These are phyloP conservation scores for Brachylomia viminalis DNA, from an alignment of 2,888 invertebrate genomes.

Conservation along the genomic window DNA sequence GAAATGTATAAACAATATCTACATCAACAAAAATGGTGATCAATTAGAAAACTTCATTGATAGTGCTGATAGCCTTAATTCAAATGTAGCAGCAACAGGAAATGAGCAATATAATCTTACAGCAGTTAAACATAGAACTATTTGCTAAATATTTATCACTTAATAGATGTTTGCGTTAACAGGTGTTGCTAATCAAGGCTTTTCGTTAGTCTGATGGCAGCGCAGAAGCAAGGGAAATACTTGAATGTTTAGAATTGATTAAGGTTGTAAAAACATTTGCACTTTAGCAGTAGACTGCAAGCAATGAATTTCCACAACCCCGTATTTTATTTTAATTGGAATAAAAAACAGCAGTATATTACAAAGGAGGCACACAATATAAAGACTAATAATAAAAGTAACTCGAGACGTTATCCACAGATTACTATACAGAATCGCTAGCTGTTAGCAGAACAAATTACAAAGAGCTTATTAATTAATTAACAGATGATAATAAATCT, in stretches of 20 bases:
- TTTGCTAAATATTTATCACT: conserved; percentile 27
- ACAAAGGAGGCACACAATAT: too few relatives aligned
- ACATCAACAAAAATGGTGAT: conserved; percentile 66
- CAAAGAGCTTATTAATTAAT: too few relatives aligned
- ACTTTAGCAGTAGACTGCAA: not conserved
- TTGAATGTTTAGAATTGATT: not conserved
- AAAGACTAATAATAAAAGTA: too few relatives aligned
- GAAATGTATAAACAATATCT: conserved; percentile 66
- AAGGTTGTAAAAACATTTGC: not conserved
- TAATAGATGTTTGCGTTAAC: conserved; percentile 25
- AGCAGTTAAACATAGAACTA: conserved; percentile 19
- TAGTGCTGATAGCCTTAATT: conserved; percentile 39
- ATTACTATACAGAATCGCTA: too few relatives aligned
- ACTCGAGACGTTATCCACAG: too few relatives aligned
- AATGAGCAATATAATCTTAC: conserved; percentile 16
- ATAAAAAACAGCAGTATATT: too few relatives aligned
- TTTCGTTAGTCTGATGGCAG: not conserved
- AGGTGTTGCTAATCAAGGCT: not conserved
- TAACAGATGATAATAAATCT: not conserved
- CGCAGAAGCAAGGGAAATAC: not conserved
- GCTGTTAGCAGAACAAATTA: too few relatives aligned
- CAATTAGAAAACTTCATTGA: conserved; percentile 66
- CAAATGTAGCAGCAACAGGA: conserved; percentile 18
- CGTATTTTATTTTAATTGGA: too few relatives aligned
- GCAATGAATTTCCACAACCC: not conserved